Conservation (phyloP, 1,140 invertebrate species). For the Tigriopus japonicus region DNA sequence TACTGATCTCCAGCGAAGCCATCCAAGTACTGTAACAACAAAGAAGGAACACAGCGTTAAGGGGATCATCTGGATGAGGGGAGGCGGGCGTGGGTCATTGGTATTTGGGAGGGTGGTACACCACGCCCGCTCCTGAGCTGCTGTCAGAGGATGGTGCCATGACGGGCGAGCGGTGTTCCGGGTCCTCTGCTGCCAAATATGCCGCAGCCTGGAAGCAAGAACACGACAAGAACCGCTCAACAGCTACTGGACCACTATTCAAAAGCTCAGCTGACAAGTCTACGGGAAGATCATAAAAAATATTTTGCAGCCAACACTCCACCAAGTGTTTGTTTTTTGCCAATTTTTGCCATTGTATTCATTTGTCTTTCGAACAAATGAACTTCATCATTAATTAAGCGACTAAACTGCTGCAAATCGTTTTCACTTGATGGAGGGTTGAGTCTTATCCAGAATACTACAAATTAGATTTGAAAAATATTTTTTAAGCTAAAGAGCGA, state of each 20-base stretch:
- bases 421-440: not conserved
- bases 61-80: not conserved
- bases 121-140: not conserved
- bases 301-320: no score
- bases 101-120: not conserved
- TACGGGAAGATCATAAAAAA: no score
- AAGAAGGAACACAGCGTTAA: not conserved
- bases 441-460: not conserved
- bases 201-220: not conserved
- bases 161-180: not conserved
- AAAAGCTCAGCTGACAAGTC: no score
- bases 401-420: not conserved
- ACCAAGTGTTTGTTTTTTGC: no score
- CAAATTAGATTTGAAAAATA: not conserved
- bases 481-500: not conserved
- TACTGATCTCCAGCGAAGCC: constrained; percentile 15
- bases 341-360: no score
- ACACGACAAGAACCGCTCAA: not conserved
- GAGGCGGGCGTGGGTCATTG: not conserved
- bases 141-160: not conserved
- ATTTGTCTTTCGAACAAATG: no score
- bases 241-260: no score
- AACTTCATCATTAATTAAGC: not conserved
- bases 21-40: constrained; percentile 14
- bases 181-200: not conserved